Evolutionary conservation across 2,797 vertebrate genomes (phyloP).

Genomic region (Hemitrygon akajei): DNA sequence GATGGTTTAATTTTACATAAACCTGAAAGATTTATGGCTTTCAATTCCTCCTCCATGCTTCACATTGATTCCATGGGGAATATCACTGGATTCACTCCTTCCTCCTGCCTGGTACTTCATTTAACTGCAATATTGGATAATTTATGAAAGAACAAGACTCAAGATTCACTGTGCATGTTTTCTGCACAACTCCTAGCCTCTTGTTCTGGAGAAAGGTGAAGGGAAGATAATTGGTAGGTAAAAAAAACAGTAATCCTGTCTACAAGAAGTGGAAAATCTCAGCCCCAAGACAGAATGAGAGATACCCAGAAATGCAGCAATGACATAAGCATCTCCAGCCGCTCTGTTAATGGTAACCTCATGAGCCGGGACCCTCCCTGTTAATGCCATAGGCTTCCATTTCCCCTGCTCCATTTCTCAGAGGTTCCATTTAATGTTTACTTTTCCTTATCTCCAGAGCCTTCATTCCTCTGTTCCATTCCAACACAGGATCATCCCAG

Average conservation of each 20-base stretch:
- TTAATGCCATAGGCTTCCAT: background rate
- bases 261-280: background rate
- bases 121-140: background rate
- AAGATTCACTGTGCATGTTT: background rate
- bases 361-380: background rate
- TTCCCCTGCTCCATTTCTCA: no score
- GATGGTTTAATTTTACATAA: constrained; percentile 23
- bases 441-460: no score
- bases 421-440: no score
- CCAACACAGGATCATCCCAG: no score
- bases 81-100: background rate
- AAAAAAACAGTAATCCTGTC: background rate
- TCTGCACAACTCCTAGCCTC: background rate
- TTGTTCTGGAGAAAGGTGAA: background rate
- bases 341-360: background rate
- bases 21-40: background rate
- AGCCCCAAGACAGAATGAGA: background rate
- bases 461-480: no score
- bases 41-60: background rate
- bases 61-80: background rate
- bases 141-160: background rate
- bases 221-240: background rate
- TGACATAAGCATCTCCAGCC: background rate
- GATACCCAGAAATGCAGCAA: background rate
- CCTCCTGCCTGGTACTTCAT: background rate